Evolutionary conservation across 2,888 invertebrate genomes (phyloP).

Genomic region (Malthinus flaveolus): DNA sequence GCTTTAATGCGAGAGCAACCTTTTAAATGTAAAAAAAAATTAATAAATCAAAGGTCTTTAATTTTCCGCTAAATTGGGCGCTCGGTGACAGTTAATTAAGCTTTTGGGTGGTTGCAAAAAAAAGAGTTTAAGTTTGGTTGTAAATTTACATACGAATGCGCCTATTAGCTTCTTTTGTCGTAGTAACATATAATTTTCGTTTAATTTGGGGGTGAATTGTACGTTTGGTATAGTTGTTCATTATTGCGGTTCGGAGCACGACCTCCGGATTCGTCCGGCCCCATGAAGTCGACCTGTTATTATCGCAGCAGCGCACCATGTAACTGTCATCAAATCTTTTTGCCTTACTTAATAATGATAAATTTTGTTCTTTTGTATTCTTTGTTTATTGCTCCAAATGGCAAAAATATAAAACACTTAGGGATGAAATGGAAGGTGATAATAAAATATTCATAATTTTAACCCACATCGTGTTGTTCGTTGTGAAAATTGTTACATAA

Average conservation of each 20-base stretch:
- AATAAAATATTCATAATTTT: no score
- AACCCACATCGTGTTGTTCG: no score
- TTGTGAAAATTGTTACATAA: no score
- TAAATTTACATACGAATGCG: not conserved
- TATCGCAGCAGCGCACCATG: conserved; percentile 2
- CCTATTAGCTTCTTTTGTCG: not conserved
- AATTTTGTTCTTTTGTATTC: no score
- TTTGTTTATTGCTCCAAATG: no score
- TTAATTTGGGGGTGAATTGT: not conserved
- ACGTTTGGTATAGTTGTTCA: conserved; percentile 16
- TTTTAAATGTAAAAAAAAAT: conserved; percentile 4
- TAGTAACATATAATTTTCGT: not conserved
- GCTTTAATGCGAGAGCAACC: not conserved
- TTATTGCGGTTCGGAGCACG: conserved; percentile 19
- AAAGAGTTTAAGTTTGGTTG: not conserved
- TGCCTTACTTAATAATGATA: no score
- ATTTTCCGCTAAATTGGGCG: no score
- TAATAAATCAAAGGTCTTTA: no score
- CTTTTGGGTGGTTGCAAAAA: not conserved
- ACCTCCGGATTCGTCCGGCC: conserved; percentile 12
- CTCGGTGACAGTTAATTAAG: not conserved
- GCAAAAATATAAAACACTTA: no score
- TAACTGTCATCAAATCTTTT: conserved; percentile 11
- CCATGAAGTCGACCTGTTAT: conserved; percentile 16
- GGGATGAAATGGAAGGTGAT: no score